These are phyloP conservation scores for Spheniscus humboldti DNA, from an alignment of 2,797 vertebrate species.

Conservation along the genomic window DNA sequence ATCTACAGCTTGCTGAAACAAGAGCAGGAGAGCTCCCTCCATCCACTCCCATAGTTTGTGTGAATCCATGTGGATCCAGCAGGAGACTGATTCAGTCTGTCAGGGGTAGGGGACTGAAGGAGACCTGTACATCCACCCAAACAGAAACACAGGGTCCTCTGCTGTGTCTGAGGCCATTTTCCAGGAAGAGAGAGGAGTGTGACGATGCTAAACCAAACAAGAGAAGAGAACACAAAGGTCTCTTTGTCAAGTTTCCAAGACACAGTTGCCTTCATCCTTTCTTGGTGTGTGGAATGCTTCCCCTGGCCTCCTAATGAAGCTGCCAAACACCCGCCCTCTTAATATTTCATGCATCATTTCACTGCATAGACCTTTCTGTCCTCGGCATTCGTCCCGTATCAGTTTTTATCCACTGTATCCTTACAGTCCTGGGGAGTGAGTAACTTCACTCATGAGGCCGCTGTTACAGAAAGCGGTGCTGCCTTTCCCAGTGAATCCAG, in stretches of 20 bases:
- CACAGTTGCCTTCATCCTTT: constrained; percentile 45
- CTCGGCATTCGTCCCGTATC: not conserved
- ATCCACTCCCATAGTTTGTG: constrained; percentile 27
- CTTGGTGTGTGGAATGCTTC: constrained; percentile 16
- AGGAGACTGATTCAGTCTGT: constrained; percentile 28
- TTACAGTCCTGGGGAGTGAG: not conserved
- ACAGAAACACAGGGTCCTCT: constrained; percentile 16
- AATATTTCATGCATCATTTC: constrained; percentile 20
- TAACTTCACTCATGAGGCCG: not conserved
- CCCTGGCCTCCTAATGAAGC: constrained; percentile 31
- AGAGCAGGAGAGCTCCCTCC: not conserved
- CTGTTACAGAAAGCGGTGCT: not conserved
- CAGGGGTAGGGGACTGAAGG: not conserved
- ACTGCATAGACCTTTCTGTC: not conserved
- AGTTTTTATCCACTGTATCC: not conserved
- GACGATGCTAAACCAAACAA: not conserved
- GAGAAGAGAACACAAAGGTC: constrained; percentile 38
- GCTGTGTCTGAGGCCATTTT: not conserved
- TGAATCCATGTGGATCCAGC: constrained; percentile 47
- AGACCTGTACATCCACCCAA: not conserved
- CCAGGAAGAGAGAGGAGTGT: not conserved
- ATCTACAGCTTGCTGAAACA: not conserved
- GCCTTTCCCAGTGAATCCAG: not conserved
- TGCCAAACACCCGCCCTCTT: not conserved
- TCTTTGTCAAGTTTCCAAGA: constrained; percentile 50